Evolutionary conservation across 2,797 vertebrate genomes (phyloP).

Genomic region (Myoxocephalus aenaeus): DNA sequence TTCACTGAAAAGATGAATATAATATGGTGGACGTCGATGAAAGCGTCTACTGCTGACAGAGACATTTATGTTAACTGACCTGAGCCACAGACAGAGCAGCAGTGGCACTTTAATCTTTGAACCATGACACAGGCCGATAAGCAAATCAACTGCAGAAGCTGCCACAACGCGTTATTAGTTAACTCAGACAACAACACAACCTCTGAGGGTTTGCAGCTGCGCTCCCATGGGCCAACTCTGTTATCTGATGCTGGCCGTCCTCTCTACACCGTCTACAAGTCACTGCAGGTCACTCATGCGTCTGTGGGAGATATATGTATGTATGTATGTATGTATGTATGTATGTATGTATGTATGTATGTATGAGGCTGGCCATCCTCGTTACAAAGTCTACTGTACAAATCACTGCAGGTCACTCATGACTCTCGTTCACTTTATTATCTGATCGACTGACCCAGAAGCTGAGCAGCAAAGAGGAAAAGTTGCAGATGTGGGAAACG

Average conservation of each 20-base stretch:
- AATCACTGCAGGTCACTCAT: slow-evolving; percentile 9
- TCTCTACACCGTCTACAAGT: not conserved
- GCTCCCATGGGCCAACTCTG: too few relatives aligned
- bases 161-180: not conserved
- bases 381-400: too few relatives aligned
- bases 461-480: accelerated
- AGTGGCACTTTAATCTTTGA: slow-evolving; percentile 45
- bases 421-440: slow-evolving; percentile 11
- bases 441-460: slow-evolving; percentile 7
- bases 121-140: not conserved
- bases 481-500: too few relatives aligned
- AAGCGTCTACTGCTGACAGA: not conserved
- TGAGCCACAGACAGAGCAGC: slow-evolving; percentile 10
- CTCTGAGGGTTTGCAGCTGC: too few relatives aligned
- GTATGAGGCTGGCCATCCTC: too few relatives aligned
- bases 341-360: too few relatives aligned
- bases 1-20: not conserved
- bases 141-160: slow-evolving; percentile 1
- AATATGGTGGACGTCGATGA: not conserved
- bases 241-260: not conserved
- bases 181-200: slow-evolving; percentile 12
- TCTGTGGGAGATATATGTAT: too few relatives aligned
- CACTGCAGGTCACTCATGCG: slow-evolving; percentile 12
- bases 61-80: not conserved
- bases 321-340: too few relatives aligned